These are phyloP conservation scores for Lingula anatina DNA, from an alignment of 2,888 invertebrate species.

Conservation along the genomic window DNA sequence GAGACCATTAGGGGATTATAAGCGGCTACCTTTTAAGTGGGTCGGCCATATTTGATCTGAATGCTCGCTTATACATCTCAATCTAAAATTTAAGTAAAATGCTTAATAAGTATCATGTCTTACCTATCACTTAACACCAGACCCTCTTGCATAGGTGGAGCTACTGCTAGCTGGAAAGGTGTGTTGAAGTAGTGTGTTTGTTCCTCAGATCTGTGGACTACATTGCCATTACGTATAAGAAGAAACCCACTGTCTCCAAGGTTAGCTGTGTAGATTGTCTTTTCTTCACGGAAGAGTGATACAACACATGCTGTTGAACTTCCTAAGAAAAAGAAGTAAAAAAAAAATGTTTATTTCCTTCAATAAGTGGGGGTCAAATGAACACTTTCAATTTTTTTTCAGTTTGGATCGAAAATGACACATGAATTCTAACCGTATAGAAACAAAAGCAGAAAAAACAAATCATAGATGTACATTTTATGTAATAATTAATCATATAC, in stretches of 20 bases:
- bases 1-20: no score
- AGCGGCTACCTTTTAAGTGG: no score
- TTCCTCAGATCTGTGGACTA: constrained; percentile 90
- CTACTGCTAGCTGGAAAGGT: constrained; percentile 91
- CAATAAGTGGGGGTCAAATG: neutral
- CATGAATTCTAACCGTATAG: no score
- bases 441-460: no score
- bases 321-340: constrained; percentile 58
- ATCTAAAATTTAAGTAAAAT: no score
- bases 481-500: no score
- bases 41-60: no score
- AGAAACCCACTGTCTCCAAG: constrained; percentile 99
- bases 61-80: no score
- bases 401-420: no score
- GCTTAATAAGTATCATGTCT: no score
- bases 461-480: no score
- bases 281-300: constrained; percentile 82
- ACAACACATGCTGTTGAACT: constrained; percentile 98
- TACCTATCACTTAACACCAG: constrained; percentile 86
- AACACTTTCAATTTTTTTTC: no score
- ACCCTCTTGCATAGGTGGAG: constrained; percentile 77
- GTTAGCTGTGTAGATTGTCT: constrained; percentile 90
- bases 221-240: constrained; percentile 57
- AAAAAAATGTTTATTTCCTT: constrained; percentile 1
- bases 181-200: constrained; percentile 99